Base-by-base conservation (phyloP, 1,140 invertebrate species). In the Sesamia nonagrioides region DNA sequence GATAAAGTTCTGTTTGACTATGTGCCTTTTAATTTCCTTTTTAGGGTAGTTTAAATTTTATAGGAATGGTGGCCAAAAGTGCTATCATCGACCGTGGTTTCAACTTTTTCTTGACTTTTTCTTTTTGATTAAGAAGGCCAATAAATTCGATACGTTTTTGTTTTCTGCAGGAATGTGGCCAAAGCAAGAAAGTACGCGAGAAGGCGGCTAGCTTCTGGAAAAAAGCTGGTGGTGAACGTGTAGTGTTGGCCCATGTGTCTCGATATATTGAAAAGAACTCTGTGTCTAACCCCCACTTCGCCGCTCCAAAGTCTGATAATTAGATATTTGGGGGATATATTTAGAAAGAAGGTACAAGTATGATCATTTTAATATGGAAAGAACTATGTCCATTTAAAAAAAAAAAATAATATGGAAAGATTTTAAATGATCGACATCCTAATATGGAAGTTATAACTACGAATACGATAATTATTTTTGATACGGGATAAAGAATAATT, bases 91-190 rank as follows among this genome's bases (percentile, higher is more conserved):
- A n/a, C n/a, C n/a, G n/a, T n/a, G n/a, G n/a, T n/a, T n/a, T n/a
- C n/a, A n/a, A n/a, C n/a, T n/a, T n/a, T n/a, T n/a, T n/a, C n/a
- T n/a, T n/a, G n/a, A n/a, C n/a, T n/a, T n/a, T n/a, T n/a, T n/a
- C n/a, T n/a, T n/a, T n/a, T n/a, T n/a, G n/a, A n/a, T n/a, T n/a
- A n/a, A n/a, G n/a, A n/a, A n/a, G n/a, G n/a, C 7, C 3, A 40
- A 40, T 8, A 8, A 45, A 45, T 8, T 45, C 11, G 5, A 45
- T 45, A 8, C 42, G 9, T 8, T 40, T 40, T 68, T 54, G 66
- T n/a, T 76, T 80, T 78, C 9, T 58, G 7, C 54, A 94, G 92
- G 89, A 91, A 56, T 93, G 91, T 78, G 91, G 89, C 13, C 90
- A 91, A 76, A 82, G 68, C 15, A 81, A 79, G 15, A n/a, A 11